These are phyloP conservation scores for Netelia virgata DNA, from an alignment of 2,888 invertebrate species.

Conservation along the genomic window DNA sequence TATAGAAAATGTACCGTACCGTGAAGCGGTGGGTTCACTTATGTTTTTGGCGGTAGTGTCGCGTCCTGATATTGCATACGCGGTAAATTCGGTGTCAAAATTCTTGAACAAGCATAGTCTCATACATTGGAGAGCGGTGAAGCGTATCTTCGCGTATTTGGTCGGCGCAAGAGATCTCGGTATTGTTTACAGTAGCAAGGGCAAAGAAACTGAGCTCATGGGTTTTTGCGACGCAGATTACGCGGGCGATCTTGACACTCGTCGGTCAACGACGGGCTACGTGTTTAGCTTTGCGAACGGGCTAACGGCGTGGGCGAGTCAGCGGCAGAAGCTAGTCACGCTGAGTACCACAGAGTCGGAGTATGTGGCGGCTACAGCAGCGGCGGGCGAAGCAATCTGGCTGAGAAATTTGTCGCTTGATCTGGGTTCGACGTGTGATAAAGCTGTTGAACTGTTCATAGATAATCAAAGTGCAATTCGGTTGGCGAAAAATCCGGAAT, in stretches of 20 bases:
- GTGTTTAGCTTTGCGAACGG: slow-evolving; percentile 25
- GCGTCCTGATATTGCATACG: slow-evolving; percentile 25
- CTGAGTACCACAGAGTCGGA: slow-evolving; percentile 28
- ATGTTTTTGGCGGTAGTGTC: slow-evolving; percentile 28
- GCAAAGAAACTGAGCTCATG: slow-evolving; percentile 32
- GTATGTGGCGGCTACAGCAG: slow-evolving; percentile 17
- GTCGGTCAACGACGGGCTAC: slow-evolving; percentile 27
- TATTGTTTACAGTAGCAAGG: slow-evolving; percentile 57
- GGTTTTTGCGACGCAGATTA: slow-evolving; percentile 57
- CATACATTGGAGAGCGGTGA: slow-evolving; percentile 68
- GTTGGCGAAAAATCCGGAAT: slow-evolving; percentile 69
- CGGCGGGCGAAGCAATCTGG: slow-evolving; percentile 6
- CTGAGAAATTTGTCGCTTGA: background rate
- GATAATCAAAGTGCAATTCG: slow-evolving; percentile 73
- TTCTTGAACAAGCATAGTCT: slow-evolving; percentile 60
- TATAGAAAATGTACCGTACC: background rate
- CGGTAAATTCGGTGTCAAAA: slow-evolving; percentile 51
- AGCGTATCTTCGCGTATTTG: slow-evolving; percentile 64
- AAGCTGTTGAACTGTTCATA: slow-evolving; percentile 56
- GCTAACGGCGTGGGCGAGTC: slow-evolving; percentile 19
- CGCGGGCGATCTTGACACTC: slow-evolving; percentile 27
- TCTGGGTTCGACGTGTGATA: slow-evolving; percentile 18
- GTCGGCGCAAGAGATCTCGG: slow-evolving; percentile 50
- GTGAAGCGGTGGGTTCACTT: slow-evolving; percentile 12
- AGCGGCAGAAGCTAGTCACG: background rate